Evolutionary conservation across 1,140 invertebrate species (phyloP).

Genomic region (Drosophila pseudoobscura): DNA sequence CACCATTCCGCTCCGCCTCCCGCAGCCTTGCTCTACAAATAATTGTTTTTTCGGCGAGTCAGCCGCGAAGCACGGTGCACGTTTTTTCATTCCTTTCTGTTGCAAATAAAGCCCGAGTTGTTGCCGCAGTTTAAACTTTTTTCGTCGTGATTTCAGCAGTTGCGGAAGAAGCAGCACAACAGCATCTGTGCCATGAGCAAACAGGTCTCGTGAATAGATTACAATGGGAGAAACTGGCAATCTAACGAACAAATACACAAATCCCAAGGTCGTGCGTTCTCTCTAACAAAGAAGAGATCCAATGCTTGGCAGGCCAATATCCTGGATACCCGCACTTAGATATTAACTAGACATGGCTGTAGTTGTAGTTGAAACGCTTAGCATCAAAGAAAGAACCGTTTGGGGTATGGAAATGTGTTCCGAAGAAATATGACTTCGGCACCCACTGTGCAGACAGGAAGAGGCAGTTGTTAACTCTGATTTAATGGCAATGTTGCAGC

Average conservation of each 20-base stretch:
- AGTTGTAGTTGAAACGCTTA: too few relatives aligned
- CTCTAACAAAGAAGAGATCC: neutral
- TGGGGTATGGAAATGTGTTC: too few relatives aligned
- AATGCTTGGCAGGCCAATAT: neutral
- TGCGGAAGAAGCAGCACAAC: constrained; percentile 16
- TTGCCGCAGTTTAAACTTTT: constrained; percentile 67
- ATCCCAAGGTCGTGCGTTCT: neutral
- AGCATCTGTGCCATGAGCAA: constrained; percentile 44
- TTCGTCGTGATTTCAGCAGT: constrained; percentile 47
- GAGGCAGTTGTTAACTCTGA: constrained; percentile 78
- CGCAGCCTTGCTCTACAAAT: constrained; percentile 52
- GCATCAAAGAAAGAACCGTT: too few relatives aligned
- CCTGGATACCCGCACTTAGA: too few relatives aligned
- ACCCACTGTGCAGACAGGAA: constrained; percentile 52
- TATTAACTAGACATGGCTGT: too few relatives aligned
- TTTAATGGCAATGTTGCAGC: constrained; percentile 68
- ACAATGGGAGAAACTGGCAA: constrained; percentile 26
- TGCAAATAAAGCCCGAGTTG: constrained; percentile 62
- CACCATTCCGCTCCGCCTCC: neutral
- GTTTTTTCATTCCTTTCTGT: constrained; percentile 13
- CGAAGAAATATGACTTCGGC: too few relatives aligned
- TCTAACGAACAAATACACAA: neutral
- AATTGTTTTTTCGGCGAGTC: constrained; percentile 72
- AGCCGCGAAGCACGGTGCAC: constrained; percentile 45
- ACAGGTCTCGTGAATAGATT: constrained; percentile 32